phyloP scores from a whole-genome alignment of 2,888 invertebrate species.

The Carterocephalus palaemon region DNA sequence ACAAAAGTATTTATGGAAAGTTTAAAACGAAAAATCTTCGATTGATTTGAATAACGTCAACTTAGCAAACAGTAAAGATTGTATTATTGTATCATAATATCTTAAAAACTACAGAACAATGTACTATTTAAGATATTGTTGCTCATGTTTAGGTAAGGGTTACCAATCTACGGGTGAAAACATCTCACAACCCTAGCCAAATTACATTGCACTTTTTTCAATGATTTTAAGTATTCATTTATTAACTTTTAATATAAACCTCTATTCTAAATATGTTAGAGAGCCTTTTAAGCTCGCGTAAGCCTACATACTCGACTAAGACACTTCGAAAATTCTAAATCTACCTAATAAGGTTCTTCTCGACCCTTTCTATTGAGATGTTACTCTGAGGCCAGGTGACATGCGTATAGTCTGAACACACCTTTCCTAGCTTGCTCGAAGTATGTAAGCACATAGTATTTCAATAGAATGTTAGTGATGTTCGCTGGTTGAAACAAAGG shows the following conservation, averaged over 20 bases:
- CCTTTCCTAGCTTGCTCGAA: conserved; percentile 41
- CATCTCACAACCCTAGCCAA: too few relatives aligned
- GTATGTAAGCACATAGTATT: conserved; percentile 46
- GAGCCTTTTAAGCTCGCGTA: neutral
- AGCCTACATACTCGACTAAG: neutral
- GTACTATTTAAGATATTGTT: too few relatives aligned
- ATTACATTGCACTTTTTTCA: too few relatives aligned
- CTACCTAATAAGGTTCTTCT: conserved; percentile 53
- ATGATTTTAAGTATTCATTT: too few relatives aligned
- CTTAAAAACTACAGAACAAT: too few relatives aligned
- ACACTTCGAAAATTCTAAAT: conserved; percentile 8
- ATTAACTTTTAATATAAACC: too few relatives aligned
- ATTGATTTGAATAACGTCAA: too few relatives aligned
- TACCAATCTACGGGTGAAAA: neutral
- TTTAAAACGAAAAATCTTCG: too few relatives aligned
- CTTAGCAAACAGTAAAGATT: too few relatives aligned
- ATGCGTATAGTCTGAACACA: conserved; percentile 50
- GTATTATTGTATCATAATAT: too few relatives aligned
- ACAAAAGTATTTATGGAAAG: too few relatives aligned
- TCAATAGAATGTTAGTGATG: conserved; percentile 62
- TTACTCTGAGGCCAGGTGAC: conserved; percentile 54
- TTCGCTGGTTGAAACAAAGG: conserved; percentile 42
- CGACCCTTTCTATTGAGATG: conserved; percentile 65
- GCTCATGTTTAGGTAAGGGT: neutral
- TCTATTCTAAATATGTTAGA: too few relatives aligned